Conservation (phyloP, 1,140 invertebrate genomes). For the Callitettix versicolor region DNA sequence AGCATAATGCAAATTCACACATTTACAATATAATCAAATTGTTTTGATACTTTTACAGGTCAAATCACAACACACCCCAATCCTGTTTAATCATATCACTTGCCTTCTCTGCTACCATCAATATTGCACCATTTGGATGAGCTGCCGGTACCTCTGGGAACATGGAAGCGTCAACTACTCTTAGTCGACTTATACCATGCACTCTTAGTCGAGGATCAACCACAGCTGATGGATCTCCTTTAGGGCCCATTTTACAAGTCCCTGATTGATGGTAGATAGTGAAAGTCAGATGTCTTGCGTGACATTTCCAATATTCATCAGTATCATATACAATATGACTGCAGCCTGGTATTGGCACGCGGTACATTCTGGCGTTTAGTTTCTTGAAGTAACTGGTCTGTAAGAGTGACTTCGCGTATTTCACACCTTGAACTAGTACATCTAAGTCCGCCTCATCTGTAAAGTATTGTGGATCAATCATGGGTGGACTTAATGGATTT, state of each 20-base stretch:
- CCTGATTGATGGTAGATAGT: constrained; percentile 45
- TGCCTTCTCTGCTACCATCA: constrained; percentile 60
- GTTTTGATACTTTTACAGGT: no score
- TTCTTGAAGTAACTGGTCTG: constrained; percentile 28
- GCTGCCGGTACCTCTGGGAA: constrained; percentile 45
- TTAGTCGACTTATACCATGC: constrained; percentile 42
- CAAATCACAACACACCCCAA: constrained; percentile 6
- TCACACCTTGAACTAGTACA: constrained; percentile 30
- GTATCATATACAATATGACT: constrained; percentile 45
- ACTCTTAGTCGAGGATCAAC: constrained; percentile 48
- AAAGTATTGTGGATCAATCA: constrained; percentile 72
- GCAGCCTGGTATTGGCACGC: constrained; percentile 45
- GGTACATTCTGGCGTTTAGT: constrained; percentile 44
- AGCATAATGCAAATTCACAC: no score
- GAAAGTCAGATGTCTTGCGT: constrained; percentile 35
- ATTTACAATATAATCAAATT: no score
- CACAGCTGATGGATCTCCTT: constrained; percentile 41
- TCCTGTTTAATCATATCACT: constrained; percentile 48
- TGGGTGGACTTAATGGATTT: constrained; percentile 59
- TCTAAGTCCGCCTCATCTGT: constrained; percentile 36
- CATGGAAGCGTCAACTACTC: constrained; percentile 60
- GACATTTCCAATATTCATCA: constrained; percentile 62
- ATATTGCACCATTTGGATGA: constrained; percentile 51
- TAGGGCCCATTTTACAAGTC: constrained; percentile 52
- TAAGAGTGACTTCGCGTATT: constrained; percentile 25